Conservation (phyloP, 2,888 invertebrate genomes). For the Strigamia maritima region DNA sequence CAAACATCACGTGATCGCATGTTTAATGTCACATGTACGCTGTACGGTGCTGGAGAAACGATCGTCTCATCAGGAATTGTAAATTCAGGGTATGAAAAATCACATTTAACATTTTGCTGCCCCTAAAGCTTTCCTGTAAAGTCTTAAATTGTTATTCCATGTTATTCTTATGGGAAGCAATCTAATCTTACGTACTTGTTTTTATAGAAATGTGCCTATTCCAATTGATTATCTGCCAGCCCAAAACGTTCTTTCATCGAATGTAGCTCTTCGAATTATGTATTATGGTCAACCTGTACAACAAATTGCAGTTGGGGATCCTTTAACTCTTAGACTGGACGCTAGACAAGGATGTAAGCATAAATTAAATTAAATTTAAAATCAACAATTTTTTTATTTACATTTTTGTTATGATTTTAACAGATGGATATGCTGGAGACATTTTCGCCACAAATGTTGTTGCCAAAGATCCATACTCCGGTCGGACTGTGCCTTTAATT, state of each 20-base stretch:
- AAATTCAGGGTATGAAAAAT: constrained; percentile 71
- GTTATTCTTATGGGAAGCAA: too few relatives aligned
- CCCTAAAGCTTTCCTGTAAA: background rate
- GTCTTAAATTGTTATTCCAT: too few relatives aligned
- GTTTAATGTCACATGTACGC: constrained; percentile 87
- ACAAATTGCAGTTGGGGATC: constrained; percentile 89
- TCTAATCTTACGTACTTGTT: background rate
- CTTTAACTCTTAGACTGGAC: constrained; percentile 81
- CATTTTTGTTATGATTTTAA: background rate
- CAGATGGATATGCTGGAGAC: constrained; percentile 61
- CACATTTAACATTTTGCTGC: background rate
- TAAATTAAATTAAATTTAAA: background rate
- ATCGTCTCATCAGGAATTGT: constrained; percentile 90
- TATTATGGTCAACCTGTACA: constrained; percentile 89
- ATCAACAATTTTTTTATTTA: background rate
- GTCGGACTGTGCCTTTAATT: constrained; percentile 81
- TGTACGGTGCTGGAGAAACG: constrained; percentile 86
- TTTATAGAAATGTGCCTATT: constrained; percentile 69
- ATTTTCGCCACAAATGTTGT: constrained; percentile 91
- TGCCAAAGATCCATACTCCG: constrained; percentile 87
- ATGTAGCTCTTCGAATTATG: constrained; percentile 77
- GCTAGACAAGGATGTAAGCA: constrained; percentile 69
- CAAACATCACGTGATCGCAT: constrained; percentile 86
- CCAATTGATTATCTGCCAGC: constrained; percentile 89
- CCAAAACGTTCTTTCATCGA: constrained; percentile 83